Conservation (phyloP, 2,888 invertebrate species). For the Hypena proboscidalis region DNA sequence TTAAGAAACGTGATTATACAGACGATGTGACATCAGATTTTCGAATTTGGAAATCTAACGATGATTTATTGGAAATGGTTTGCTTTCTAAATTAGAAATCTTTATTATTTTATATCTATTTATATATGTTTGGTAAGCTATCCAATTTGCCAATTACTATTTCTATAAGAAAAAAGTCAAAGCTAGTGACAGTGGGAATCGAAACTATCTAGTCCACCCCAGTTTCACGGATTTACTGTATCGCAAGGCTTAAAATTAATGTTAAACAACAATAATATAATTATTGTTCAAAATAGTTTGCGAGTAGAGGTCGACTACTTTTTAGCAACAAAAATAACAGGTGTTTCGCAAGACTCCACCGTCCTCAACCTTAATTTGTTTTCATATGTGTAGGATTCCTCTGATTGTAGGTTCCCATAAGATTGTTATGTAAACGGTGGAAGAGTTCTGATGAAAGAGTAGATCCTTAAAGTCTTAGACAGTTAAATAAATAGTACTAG, state of each 20-base stretch:
- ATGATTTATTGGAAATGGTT: too few species aligned
- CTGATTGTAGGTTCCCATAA: conserved; percentile 30
- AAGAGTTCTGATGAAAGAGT: conserved; percentile 19
- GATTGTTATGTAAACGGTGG: conserved; percentile 35
- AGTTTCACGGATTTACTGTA: background rate
- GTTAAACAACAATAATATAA: conserved; percentile 56
- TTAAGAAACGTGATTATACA: conserved; percentile 7
- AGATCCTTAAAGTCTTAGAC: too few species aligned
- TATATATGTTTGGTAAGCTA: too few species aligned
- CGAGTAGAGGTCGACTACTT: conserved; percentile 52
- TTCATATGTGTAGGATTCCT: conserved; percentile 36
- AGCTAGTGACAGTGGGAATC: background rate
- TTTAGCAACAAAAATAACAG: conserved; percentile 48
- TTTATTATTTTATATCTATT: too few species aligned
- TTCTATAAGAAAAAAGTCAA: too few species aligned
- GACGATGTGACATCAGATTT: background rate
- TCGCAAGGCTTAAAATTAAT: conserved; percentile 49
- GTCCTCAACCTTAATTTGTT: conserved; percentile 69
- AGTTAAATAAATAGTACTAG: too few species aligned
- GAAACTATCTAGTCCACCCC: background rate
- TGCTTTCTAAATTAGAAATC: too few species aligned
- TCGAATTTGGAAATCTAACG: background rate
- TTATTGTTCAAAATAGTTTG: conserved; percentile 49
- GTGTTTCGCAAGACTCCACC: conserved; percentile 45
- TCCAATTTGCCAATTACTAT: too few species aligned